phyloP scores from a whole-genome alignment of 1,140 invertebrate species.

The Hylyphantes graminicola region DNA sequence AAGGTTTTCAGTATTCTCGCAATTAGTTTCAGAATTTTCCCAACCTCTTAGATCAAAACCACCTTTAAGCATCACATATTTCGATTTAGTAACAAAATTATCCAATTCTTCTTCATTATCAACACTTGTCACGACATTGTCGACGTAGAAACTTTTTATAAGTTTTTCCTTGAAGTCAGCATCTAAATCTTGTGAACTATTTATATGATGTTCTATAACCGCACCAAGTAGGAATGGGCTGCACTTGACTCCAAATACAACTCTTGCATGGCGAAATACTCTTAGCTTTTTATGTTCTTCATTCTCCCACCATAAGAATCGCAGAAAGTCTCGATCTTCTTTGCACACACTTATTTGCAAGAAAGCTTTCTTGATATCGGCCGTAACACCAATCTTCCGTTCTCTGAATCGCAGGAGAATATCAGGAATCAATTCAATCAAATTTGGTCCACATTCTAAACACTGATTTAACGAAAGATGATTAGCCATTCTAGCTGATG shows the following conservation, averaged over 20 bases:
- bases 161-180: background rate
- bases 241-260: background rate
- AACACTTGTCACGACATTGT: slow-evolving; percentile 5
- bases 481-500: background rate
- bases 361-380: background rate
- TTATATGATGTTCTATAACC: background rate
- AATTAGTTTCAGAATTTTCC: slow-evolving; percentile 1
- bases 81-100: no score
- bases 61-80: background rate
- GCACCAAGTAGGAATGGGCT: background rate
- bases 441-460: background rate
- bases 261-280: background rate
- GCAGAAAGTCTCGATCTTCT: background rate
- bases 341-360: background rate
- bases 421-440: background rate
- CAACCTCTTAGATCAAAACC: slow-evolving; percentile 18
- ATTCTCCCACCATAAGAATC: background rate
- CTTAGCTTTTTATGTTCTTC: background rate
- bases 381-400: background rate
- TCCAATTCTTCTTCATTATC: background rate
- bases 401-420: background rate
- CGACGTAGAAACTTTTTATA: background rate
- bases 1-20: background rate
- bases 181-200: background rate
- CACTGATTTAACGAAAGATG: background rate